phyloP scores from a whole-genome alignment of 2,888 invertebrate genomes.

The Panorpa germanica region DNA sequence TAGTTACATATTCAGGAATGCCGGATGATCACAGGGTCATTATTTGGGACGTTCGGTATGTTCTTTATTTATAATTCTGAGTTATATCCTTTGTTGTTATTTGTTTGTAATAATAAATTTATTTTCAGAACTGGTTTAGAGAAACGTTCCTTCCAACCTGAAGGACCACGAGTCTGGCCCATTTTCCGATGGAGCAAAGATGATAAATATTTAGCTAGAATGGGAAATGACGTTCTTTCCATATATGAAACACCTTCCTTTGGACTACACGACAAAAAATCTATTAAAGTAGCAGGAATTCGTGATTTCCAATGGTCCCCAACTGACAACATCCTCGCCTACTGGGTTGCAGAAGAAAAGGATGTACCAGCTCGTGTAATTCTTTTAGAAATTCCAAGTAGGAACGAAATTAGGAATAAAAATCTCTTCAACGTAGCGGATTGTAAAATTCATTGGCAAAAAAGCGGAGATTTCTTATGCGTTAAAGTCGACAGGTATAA shows the following conservation, averaged over 20 bases:
- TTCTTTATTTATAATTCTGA: conserved; percentile 5
- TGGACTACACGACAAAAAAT: conserved; percentile 83
- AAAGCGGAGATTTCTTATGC: conserved; percentile 91
- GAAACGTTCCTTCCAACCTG: conserved; percentile 79
- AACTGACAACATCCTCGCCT: conserved; percentile 86
- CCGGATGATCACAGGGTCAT: conserved; percentile 68
- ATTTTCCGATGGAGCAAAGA: conserved; percentile 96
- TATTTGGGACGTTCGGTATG: conserved; percentile 85
- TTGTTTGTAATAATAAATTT: background rate
- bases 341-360: conserved; percentile 96
- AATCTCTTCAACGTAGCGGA: conserved; percentile 96
- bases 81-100: too few species aligned
- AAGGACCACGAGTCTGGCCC: conserved; percentile 73
- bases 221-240: conserved; percentile 67
- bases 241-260: conserved; percentile 96
- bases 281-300: conserved; percentile 77
- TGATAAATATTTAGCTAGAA: conserved; percentile 83
- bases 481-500: conserved; percentile 72
- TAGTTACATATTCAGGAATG: conserved; percentile 76
- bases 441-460: conserved; percentile 98
- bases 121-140: conserved; percentile 60
- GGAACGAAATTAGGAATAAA: conserved; percentile 76
- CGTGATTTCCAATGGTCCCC: conserved; percentile 97
- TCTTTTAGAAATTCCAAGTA: conserved; percentile 78
- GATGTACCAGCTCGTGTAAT: conserved; percentile 92